phyloP scores from a whole-genome alignment of 2,888 invertebrate species.

The Phaedon cochleariae region DNA sequence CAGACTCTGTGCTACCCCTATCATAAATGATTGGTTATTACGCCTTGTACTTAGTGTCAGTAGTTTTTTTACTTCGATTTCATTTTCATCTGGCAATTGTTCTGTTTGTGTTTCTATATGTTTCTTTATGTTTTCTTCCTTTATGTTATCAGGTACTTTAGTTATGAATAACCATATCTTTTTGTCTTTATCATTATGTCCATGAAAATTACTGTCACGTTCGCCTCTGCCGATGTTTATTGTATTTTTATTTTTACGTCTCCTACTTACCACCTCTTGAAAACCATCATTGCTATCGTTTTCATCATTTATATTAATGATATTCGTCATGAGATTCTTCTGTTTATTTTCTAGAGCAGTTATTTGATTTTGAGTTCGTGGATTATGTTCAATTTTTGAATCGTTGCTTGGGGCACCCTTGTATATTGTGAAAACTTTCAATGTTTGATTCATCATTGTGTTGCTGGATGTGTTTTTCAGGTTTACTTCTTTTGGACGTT shows the following conservation, averaged over 20 bases:
- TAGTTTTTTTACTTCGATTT: not conserved
- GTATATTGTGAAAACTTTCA: not conserved
- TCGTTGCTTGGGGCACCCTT: not conserved
- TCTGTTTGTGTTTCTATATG: too few species aligned
- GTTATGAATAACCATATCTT: too few species aligned
- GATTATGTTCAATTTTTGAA: not conserved
- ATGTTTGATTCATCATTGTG: too few species aligned
- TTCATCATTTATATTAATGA: too few species aligned
- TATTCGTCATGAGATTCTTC: too few species aligned
- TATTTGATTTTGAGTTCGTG: not conserved
- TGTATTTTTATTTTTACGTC: not conserved
- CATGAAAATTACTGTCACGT: slow-evolving; percentile 4
- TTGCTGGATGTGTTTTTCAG: not conserved
- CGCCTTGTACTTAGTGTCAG: not conserved
- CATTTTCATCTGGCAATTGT: not conserved
- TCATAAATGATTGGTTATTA: slow-evolving; percentile 11
- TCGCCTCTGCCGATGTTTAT: not conserved
- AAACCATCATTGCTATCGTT: too few species aligned
- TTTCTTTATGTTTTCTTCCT: slow-evolving; percentile 11
- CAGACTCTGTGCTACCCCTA: not conserved
- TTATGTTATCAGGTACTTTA: not conserved
- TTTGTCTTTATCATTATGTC: not conserved
- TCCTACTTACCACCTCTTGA: too few species aligned
- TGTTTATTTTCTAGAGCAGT: too few species aligned
- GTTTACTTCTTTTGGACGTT: not conserved